A percentile compares a stretch with the other conserved stretches of the same genome.
These are phyloP conservation scores for Pangasius sanitwongsei DNA, from an alignment of 2,797 vertebrate species.

Conservation along the genomic window DNA sequence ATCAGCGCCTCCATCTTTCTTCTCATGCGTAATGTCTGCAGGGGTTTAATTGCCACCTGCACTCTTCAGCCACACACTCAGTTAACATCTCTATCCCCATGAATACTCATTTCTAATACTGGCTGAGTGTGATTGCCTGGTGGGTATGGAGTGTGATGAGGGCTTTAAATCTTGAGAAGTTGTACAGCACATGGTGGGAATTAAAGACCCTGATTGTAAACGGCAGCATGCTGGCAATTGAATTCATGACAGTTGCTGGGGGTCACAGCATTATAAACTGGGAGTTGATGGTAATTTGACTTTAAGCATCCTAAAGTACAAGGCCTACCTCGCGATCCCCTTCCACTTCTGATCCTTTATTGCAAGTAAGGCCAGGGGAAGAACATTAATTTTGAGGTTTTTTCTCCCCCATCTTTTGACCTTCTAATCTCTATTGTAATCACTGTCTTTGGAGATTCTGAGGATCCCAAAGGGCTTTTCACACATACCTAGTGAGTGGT, in stretches of 20 bases:
- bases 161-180: constrained; percentile 58
- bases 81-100: constrained; percentile 40
- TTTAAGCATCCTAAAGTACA: constrained; percentile 78
- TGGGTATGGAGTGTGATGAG: constrained; percentile 51
- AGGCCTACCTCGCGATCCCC: constrained; percentile 61
- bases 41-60: constrained; percentile 52
- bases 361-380: constrained; percentile 68
- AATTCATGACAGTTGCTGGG: constrained; percentile 74
- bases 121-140: constrained; percentile 52
- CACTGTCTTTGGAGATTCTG: constrained; percentile 71
- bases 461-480: constrained; percentile 69
- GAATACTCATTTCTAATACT: constrained; percentile 52
- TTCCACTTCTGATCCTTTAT: constrained; percentile 70
- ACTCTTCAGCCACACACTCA: constrained; percentile 44
- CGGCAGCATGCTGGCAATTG: constrained; percentile 63
- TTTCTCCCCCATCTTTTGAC: constrained; percentile 54
- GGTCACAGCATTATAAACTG: constrained; percentile 64
- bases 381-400: constrained; percentile 73
- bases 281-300: constrained; percentile 72
- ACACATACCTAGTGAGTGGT: constrained; percentile 71
- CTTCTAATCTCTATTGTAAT: constrained; percentile 77
- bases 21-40: constrained; percentile 48
- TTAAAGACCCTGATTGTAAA: constrained; percentile 70
- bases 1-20: constrained; percentile 2
- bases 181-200: constrained; percentile 68